Evolutionary conservation across 2,888 invertebrate species (phyloP).

Genomic region (Ophion ellenae): DNA sequence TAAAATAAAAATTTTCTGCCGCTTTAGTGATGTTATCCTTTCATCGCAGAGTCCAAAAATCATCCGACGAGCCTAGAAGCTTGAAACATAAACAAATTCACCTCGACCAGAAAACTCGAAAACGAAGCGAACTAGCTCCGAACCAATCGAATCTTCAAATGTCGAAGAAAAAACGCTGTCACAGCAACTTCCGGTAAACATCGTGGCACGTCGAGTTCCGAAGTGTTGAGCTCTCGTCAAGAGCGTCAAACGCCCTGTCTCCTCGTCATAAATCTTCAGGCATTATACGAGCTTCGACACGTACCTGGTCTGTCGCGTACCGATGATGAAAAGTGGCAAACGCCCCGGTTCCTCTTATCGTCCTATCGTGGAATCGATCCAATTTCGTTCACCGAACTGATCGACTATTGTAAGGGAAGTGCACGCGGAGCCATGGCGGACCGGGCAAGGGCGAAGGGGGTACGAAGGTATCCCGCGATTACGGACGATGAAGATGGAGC

Average conservation of each 20-base stretch:
- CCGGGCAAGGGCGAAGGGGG: not conserved
- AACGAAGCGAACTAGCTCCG: no score
- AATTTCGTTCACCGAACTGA: not conserved
- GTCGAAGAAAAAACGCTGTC: not conserved
- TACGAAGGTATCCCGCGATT: not conserved
- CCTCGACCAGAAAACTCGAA: no score
- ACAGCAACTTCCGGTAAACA: not conserved
- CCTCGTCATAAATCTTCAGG: not conserved
- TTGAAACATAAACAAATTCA: no score
- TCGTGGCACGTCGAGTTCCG: not conserved
- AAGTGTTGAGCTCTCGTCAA: not conserved
- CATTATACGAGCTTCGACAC: not conserved
- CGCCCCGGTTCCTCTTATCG: not conserved
- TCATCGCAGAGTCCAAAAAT: no score
- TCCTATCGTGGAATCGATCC: not conserved
- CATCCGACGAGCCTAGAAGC: no score
- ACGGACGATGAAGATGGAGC: not conserved
- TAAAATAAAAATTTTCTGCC: no score
- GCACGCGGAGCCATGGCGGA: not conserved
- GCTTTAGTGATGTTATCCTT: no score
- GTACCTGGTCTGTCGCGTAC: not conserved
- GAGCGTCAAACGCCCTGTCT: not conserved
- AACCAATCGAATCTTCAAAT: no score
- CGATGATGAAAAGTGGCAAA: slow-evolving; percentile 1
- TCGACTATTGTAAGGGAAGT: not conserved